A percentile compares a stretch with the other conserved stretches of the same genome.
phyloP scores from a whole-genome alignment of 1,140 invertebrate species.

The Macrobrachium rosenbergii region DNA sequence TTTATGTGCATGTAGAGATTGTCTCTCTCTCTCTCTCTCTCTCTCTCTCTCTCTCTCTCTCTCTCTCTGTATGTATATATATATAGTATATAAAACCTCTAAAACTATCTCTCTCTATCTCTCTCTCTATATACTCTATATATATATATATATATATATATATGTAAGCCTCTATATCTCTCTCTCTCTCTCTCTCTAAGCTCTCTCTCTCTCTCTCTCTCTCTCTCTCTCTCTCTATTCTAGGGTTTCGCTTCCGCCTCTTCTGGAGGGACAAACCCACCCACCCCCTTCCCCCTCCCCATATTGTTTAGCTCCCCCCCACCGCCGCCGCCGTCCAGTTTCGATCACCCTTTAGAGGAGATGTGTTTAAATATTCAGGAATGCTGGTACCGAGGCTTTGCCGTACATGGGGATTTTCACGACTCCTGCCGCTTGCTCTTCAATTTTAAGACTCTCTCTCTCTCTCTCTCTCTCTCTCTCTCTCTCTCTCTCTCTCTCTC shows the following conservation, averaged over 20 bases:
- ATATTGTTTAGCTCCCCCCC: background rate
- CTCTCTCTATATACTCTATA: conserved; percentile 4
- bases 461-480: conserved; percentile 5
- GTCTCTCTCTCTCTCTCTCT: conserved; percentile 4
- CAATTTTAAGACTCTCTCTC: background rate
- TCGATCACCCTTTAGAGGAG: background rate
- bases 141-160: background rate
- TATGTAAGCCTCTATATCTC: conserved; percentile 14
- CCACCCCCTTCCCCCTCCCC: background rate
- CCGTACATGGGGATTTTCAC: background rate
- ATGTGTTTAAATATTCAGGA: no score
- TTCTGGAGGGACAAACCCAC: no score
- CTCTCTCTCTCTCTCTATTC: background rate
- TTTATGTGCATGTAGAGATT: background rate
- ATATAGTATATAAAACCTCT: no score
- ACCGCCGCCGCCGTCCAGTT: background rate
- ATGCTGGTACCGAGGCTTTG: no score
- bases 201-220: background rate
- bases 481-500: conserved; percentile 4
- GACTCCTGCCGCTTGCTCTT: background rate
- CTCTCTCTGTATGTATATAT: no score
- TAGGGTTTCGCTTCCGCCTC: background rate
- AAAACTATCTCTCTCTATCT: conserved; percentile 40
- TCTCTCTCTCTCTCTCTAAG: conserved; percentile 2
- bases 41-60: conserved; percentile 31